Base-by-base conservation (phyloP, 2,113 vertebrate species). In the Lathamus discolor region DNA sequence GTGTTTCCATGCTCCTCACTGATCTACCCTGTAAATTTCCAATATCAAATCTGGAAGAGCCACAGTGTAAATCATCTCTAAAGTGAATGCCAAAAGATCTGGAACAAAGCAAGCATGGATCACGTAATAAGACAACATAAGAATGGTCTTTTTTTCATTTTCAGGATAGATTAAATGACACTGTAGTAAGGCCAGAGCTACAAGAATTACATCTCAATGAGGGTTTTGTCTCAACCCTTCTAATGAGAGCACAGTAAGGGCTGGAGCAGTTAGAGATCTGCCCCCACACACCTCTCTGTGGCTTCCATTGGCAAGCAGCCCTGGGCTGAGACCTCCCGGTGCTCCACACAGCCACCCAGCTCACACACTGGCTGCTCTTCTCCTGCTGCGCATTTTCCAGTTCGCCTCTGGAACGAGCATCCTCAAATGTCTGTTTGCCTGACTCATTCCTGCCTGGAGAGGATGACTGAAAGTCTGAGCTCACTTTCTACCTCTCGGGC, bases 391-490 rank as follows among this genome's bases (percentile, higher is more conserved):
- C 24, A 44, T 91, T 77, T 62, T 28, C 81, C 83, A 44, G 57
- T 16, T 76, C 57, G 35, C 82, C 62, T 66, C 77, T 37, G 77
- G 35, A 92, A 82, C 0, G 2, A 93, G 66, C 83, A 94, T 86
- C 88, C 9, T 62, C 76, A 57, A 88, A 72, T 15, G 74, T 90
- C 88, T 81, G 35, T 68, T 86, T 4, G 35, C 83, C 92, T 95
- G 93, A 94, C 77, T 95, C 95, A 94, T 27, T 84, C 49, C 80
- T 88, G 88, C 95, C 88, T 92, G 88, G 86, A 84, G 86, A 92
- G 73, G 27, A 37, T 46, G 88, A 81, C 28, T 91, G 57, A 57
- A 78, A 41, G 66, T 72, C 92, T 37, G 62, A 89, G 69, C 77
- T 91, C 64, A 13, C 62, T 95, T 92, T 96, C 86, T 81, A 48